Base-by-base conservation (phyloP, 2,888 invertebrate genomes). In the Dasysyrphus tricinctus region DNA sequence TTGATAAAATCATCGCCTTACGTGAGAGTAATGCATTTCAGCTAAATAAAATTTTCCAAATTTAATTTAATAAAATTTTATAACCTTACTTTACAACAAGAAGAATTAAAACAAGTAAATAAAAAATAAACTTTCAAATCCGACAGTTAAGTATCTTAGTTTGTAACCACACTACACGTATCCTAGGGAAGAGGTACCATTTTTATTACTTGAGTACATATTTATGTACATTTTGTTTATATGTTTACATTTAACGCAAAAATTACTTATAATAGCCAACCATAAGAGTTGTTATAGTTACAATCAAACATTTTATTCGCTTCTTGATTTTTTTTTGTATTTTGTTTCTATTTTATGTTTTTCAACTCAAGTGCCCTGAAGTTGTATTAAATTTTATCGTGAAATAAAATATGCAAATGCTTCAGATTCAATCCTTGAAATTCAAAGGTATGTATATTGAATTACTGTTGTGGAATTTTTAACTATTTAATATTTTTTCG, bases 381-480 rank as follows among this genome's bases (percentile, higher is more conserved):
- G 29, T 14, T 12, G 14, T 54, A n/a, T 29, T 7, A 32, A 56
- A 32, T 8, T 56, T 32, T 5, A 11, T 12, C 0, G 14, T 5
- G 12, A 14, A 14, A 14, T 42, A 12, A 42, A 42, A 42, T 51
- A 29, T 29, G 7, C 19, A 54, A 47, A 32, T 70, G 29, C 9
- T 47, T 72, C 29, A 19, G 34, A 44, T 59, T 37, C 37, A 47
- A 37, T 16, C 29, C 54, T 42, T 42, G 42, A 56, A 42, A 19
- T 42, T 56, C 54, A 9, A 24, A 56, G 42, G 29, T n/a, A 56
- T 24, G n/a, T n/a, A 24, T 3, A 24, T 44, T 70, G 32, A 70
- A 70, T 56, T 70, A 56, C 16, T 44, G 32, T 42, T 56, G 70
- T 32, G 42, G 39, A 16, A 32, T 56, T 56, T 70, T 42, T 16